Evolutionary conservation across 2,888 invertebrate species (phyloP), one percentile per base, ranked within the genome.

Genomic region (Phaedon cochleariae): DNA sequence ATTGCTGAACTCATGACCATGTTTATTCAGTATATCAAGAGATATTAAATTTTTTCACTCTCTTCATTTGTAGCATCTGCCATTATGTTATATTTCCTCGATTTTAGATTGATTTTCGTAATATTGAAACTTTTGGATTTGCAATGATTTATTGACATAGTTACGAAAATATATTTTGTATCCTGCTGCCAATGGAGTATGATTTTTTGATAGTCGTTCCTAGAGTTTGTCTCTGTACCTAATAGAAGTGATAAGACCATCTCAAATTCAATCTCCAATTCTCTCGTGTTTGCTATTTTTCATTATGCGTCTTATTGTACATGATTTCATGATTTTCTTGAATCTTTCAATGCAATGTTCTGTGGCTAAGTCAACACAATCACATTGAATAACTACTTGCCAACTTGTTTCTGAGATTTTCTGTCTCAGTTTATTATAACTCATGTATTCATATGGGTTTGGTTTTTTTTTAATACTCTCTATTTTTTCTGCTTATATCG

Each of bases 221-320:
- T 45, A 15, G 17, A 45, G 45, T 45, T 45, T n/a, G n/a, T n/a
- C n/a, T n/a, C n/a, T n/a, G n/a, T n/a, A n/a, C n/a, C n/a, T n/a
- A n/a, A n/a, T n/a, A 15, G 45, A 45, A 12, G 45, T 45, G 17
- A 45, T 45, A n/a, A 45, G 45, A 45, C n/a, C n/a, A n/a, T n/a
- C n/a, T n/a, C n/a, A n/a, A n/a, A n/a, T n/a, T n/a, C n/a, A 34
- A 34, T 34, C 45, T 45, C 17, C n/a, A 45, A 12, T 45, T 48
- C 17, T 48, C 48, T 48, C 17, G 48, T 48, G 48, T 17, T 48
- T 48, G 48, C 9, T n/a, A 48, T 48, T 48, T 48, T 48, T 48
- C 17, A 48, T 48, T 48, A 48, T 48, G 48, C 15, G 26, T 26
- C 7, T 26, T 48, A 17, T 48, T 48, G 48, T 48, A 48, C 48